Evolutionary conservation across 2,888 invertebrate genomes (phyloP).

Genomic region (Willowsia nigromaculata): DNA sequence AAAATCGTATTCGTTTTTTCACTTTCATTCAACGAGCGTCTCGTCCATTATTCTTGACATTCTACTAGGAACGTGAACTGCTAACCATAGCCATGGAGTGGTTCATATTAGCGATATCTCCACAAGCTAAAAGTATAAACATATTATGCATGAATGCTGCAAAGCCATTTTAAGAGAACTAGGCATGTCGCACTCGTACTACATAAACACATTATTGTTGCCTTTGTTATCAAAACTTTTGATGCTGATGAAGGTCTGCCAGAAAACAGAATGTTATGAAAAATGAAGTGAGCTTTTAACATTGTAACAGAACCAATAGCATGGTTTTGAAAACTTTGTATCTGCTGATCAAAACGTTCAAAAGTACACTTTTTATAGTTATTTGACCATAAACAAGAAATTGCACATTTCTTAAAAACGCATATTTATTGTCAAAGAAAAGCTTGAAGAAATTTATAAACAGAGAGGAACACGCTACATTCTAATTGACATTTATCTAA

Average conservation of each 20-base stretch:
- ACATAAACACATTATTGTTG: neutral
- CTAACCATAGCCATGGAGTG: too few relatives aligned
- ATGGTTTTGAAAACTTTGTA: too few relatives aligned
- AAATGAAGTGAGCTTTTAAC: neutral
- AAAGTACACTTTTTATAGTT: too few relatives aligned
- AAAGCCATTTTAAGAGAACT: neutral
- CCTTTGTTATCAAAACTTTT: neutral
- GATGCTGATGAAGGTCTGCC: constrained; percentile 1
- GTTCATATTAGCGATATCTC: neutral
- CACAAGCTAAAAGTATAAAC: neutral
- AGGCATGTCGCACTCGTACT: neutral
- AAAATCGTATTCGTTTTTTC: constrained; percentile 1
- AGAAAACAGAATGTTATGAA: neutral
- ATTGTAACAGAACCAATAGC: too few relatives aligned
- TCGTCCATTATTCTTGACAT: constrained; percentile 49
- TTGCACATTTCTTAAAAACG: too few relatives aligned
- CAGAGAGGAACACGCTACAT: too few relatives aligned
- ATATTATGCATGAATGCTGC: neutral
- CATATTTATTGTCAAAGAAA: too few relatives aligned
- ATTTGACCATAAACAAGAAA: too few relatives aligned
- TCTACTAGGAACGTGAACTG: constrained; percentile 29
- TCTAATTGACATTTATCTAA: neutral
- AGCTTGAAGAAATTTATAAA: too few relatives aligned
- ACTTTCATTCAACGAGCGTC: constrained; percentile 28
- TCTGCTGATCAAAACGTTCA: too few relatives aligned